These are phyloP conservation scores for Gryllus bimaculatus DNA, from an alignment of 1,140 invertebrate genomes.

Conservation along the genomic window DNA sequence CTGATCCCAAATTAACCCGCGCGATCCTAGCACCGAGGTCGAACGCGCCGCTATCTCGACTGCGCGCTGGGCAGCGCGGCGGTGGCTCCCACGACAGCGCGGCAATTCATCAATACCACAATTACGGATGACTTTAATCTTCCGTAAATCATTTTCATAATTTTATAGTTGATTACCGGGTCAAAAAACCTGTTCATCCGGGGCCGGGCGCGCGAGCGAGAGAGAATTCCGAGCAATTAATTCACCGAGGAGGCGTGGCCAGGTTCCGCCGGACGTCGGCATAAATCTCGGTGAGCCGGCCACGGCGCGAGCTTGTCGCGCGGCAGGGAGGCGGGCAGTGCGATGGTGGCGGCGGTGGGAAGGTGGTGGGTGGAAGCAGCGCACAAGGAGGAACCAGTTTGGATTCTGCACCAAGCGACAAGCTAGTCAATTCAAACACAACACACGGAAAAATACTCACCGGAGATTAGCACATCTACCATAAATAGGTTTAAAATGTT, in stretches of 20 bases:
- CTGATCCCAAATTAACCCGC: too few species aligned
- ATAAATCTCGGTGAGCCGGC: neutral
- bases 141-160: neutral
- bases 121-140: neutral
- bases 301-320: neutral
- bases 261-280: neutral
- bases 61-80: neutral
- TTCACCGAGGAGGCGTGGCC: neutral
- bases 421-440: too few species aligned
- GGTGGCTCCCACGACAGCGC: neutral
- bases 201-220: too few species aligned
- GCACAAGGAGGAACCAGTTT: too few species aligned
- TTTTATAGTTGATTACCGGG: neutral
- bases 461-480: too few species aligned
- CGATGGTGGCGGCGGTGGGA: neutral
- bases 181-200: neutral
- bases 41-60: too few species aligned
- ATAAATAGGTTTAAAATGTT: too few species aligned
- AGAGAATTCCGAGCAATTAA: neutral
- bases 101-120: neutral
- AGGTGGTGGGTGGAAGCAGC: too few species aligned
- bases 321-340: neutral
- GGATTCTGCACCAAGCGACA: too few species aligned
- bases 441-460: too few species aligned
- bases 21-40: too few species aligned